A percentile compares a stretch with the other conserved stretches of the same genome.
Conservation (phyloP, 1,140 invertebrate genomes). For the Psix sp. region DNA sequence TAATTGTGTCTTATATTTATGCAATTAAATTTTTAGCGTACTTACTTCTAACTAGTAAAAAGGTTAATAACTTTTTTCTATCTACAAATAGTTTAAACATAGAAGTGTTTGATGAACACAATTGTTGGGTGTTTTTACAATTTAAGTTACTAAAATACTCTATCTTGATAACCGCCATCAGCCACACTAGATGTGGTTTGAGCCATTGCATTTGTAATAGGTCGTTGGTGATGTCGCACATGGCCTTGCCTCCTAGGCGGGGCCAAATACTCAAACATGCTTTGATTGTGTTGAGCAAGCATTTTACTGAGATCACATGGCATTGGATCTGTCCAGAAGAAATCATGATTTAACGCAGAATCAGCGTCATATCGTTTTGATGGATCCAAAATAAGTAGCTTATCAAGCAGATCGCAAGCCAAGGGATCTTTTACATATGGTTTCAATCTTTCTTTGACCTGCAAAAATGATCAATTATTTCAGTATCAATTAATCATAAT, state of each 20-base stretch:
- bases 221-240: slow-evolving; percentile 83
- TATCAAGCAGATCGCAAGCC: slow-evolving; percentile 96
- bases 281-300: slow-evolving; percentile 94
- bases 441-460: slow-evolving; percentile 91
- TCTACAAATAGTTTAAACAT: not conserved
- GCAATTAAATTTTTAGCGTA: too few relatives aligned
- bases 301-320: slow-evolving; percentile 94
- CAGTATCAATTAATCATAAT: slow-evolving; percentile 1
- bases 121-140: slow-evolving; percentile 14
- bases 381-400: slow-evolving; percentile 94
- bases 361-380: slow-evolving; percentile 93
- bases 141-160: slow-evolving; percentile 81
- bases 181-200: slow-evolving; percentile 77
- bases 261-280: slow-evolving; percentile 97
- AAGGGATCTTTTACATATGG: slow-evolving; percentile 95
- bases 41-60: too few relatives aligned
- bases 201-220: slow-evolving; percentile 76
- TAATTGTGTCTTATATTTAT: too few relatives aligned
- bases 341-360: slow-evolving; percentile 96
- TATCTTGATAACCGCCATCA: slow-evolving; percentile 86
- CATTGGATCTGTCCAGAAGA: slow-evolving; percentile 98
- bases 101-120: too few relatives aligned
- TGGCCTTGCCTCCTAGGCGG: slow-evolving; percentile 86
- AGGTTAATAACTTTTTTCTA: not conserved
- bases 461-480: slow-evolving; percentile 33